Base-by-base conservation (phyloP, 1,140 invertebrate genomes). In the Artemia franciscana region DNA sequence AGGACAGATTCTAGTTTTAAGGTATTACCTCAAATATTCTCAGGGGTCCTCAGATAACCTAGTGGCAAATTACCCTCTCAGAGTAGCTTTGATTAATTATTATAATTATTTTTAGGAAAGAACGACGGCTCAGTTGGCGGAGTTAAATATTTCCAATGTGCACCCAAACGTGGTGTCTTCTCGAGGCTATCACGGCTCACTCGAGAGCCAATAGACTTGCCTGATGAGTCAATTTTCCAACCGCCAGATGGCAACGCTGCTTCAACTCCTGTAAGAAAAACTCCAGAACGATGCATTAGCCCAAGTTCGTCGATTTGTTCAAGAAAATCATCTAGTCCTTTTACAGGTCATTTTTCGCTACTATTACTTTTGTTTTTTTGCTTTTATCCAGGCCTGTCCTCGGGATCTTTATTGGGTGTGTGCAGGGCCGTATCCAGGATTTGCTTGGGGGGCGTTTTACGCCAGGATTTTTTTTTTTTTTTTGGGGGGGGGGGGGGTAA, bases 61-160 rank as follows among this genome's bases (percentile, higher is more conserved):
- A n/a, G n/a, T n/a, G n/a, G n/a, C n/a, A n/a, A n/a, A n/a, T n/a
- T n/a, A n/a, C 1, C 12, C 39, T 12, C 21, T 1, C 7, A 39
- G 3, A 51, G 12, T 51, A 1, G 1, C 39, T 3, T 23, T 2
- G 3, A 28, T 30, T 28, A 9, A 60, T 7, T 28, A 1, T 60
- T 59, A 12, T 30, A 2, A 23, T 62, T 23, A 64, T 3, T 60
- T 70, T 63, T 70, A 90, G 87, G 87, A 56, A 97, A 97, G 78
- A 97, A 98, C 73, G 91, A 97, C 76, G 94, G 94, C 18, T 89
- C 90, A 21, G 91, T 98, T 57, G 84, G 85, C 61, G 92, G 91
- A 26, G 81, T 83, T 24, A 78, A 85, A 26, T 95, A 94, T 72
- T 94, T 94, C 72, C 91, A 95, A 74, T 97, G 93, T 73, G 87